Conservation (phyloP, 1,140 invertebrate species). For the Yoshiicerus persimilis region DNA sequence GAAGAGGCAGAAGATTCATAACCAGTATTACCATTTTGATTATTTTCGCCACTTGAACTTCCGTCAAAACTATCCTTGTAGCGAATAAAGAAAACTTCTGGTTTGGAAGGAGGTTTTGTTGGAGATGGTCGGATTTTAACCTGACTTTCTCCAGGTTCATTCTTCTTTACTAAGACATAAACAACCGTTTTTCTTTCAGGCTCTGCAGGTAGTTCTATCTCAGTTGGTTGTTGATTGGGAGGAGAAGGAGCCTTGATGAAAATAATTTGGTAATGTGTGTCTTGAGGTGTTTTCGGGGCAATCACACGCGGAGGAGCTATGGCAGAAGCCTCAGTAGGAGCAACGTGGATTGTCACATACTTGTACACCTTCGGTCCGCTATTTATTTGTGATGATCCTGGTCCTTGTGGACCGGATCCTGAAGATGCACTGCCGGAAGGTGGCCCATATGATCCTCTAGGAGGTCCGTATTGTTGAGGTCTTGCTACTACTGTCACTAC, state of each 20-base stretch:
- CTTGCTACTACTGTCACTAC: neutral
- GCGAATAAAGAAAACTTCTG: conserved; percentile 82
- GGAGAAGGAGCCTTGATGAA: conserved; percentile 83
- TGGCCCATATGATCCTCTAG: neutral
- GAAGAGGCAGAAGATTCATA: neutral
- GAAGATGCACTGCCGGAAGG: no score
- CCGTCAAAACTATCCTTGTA: conserved; percentile 74
- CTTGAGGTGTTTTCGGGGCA: conserved; percentile 62
- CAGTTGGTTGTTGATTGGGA: conserved; percentile 71
- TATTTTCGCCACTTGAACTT: neutral
- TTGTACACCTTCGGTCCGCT: conserved; percentile 60
- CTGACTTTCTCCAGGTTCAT: conserved; percentile 74
- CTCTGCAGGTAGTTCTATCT: conserved; percentile 71
- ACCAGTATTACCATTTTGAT: neutral
- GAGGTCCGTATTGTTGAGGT: neutral
- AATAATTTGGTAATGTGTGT: conserved; percentile 84
- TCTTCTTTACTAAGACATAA: conserved; percentile 83
- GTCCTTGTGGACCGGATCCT: neutral
- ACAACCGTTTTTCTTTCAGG: conserved; percentile 83
- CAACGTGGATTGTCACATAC: conserved; percentile 78
- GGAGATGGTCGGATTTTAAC: conserved; percentile 72
- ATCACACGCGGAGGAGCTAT: conserved; percentile 54
- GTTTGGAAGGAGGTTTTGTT: conserved; percentile 77
- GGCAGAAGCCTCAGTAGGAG: conserved; percentile 68
- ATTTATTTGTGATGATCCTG: neutral